Evolutionary conservation across 2,888 invertebrate species (phyloP), one percentile per base, ranked within the genome.

Genomic region (Anarsia innoxiella): DNA sequence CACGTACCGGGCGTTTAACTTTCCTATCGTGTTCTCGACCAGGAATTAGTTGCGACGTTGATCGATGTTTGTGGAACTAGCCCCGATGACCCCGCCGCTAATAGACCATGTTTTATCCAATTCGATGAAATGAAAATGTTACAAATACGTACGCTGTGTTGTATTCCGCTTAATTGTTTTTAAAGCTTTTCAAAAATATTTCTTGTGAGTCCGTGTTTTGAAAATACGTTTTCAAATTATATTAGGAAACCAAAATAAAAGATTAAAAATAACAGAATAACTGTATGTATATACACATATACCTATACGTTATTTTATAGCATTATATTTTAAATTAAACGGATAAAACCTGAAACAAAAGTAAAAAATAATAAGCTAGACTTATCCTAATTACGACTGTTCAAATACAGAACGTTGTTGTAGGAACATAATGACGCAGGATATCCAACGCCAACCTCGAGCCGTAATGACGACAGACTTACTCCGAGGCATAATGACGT

Each of bases 21-120:
- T 59, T 40, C 37, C 40, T 60, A 64, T 62, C 64, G 58, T 52
- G 56, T 53, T 47, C 56, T 48, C 49, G 50, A 47, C 44, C 56
- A 55, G 57, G 64, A 65, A 65, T 65, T 65, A 65, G 63, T 58
- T 45, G 47, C 44, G 63, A 65, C 64, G 51, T 55, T 61, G 64
- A 65, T 61, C 45, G 61, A 65, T 63, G 59, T 49, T 40, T 48
- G 49, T 37, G 51, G 44, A 44, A 42, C 42, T 34, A 41, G 42
- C 45, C 46, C 27, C 41, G 47, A 45, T 48, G 34, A 42, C 42
- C 37, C 29, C 25, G 23, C 12, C 16, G 23, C 49, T 51, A 50
- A 54, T 51, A 53, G 51, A 52, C 49, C 54, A 45, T 46, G 38
- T 40, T 44, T 49, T 39, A 39, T 39, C 39, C 25, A 33, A 28